These are phyloP conservation scores for Pipra filicauda DNA, from an alignment of 2,113 vertebrate species.

Conservation along the genomic window DNA sequence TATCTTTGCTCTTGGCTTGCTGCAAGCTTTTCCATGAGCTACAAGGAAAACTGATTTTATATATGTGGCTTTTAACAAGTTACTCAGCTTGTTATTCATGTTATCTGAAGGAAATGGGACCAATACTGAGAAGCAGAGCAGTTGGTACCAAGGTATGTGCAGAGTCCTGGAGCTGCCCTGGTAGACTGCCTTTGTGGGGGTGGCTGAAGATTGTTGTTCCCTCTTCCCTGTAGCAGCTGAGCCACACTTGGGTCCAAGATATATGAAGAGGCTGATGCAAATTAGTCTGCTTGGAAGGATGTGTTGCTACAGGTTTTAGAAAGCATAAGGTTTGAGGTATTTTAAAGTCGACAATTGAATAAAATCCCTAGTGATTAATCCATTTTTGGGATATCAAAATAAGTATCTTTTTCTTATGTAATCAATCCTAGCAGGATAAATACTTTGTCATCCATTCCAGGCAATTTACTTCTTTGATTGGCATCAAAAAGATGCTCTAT, in stretches of 20 bases:
- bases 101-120: not conserved
- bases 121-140: rapidly evolving
- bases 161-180: not conserved
- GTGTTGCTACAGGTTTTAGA: not conserved
- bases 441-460: not conserved
- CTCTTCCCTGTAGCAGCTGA: rapidly evolving
- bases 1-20: not conserved
- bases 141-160: not conserved
- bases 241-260: not conserved
- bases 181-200: too few relatives aligned
- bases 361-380: not conserved
- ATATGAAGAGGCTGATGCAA: not conserved
- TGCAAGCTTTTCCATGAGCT: not conserved
- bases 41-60: not conserved
- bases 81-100: not conserved
- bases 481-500: not conserved
- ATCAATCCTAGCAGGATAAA: not conserved
- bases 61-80: not conserved
- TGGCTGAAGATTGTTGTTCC: not conserved
- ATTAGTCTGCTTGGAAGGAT: not conserved
- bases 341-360: not conserved
- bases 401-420: not conserved
- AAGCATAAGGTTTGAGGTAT: not conserved
- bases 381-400: not conserved
- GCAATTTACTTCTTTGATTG: not conserved